Percentiles rank a stretch among this genome's conserved stretches.
Evolutionary conservation across 1,140 invertebrate genomes (phyloP).

Genomic region (Charaxes varanes): DNA sequence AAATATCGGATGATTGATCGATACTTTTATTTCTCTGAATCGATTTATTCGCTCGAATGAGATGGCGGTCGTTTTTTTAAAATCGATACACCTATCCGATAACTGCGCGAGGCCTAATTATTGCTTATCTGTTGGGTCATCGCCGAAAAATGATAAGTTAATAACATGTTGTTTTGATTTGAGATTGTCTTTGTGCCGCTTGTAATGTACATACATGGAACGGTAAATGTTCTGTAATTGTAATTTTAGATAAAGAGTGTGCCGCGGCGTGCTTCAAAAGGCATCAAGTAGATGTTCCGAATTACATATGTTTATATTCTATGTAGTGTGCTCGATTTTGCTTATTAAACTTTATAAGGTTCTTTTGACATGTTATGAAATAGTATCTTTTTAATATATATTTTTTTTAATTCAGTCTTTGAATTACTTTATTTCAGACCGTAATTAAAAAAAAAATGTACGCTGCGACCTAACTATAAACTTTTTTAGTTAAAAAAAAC

Average conservation of each 20-base stretch:
- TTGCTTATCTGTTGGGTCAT: slow-evolving; percentile 63
- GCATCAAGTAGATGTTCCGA: neutral
- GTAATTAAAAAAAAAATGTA: no score
- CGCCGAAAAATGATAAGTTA: slow-evolving; percentile 24
- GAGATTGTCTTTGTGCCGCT: slow-evolving; percentile 10
- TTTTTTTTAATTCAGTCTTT: no score
- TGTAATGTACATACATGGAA: slow-evolving; percentile 4
- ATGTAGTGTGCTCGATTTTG: neutral
- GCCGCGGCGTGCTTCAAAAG: slow-evolving; percentile 1
- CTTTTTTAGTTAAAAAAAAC: no score
- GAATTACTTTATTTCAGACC: no score
- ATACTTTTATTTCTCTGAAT: slow-evolving; percentile 57
- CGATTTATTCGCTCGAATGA: slow-evolving; percentile 54
- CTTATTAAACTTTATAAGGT: neutral
- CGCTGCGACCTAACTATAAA: no score
- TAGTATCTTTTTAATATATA: no score
- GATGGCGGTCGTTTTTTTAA: slow-evolving; percentile 53
- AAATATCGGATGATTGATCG: slow-evolving; percentile 65
- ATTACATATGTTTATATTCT: neutral
- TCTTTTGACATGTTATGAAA: no score
- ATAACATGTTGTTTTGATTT: slow-evolving; percentile 11
- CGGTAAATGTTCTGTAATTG: slow-evolving; percentile 9
- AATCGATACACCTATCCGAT: slow-evolving; percentile 64
- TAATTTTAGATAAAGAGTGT: slow-evolving; percentile 4
- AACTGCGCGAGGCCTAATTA: slow-evolving; percentile 63